Evolutionary conservation across 2,797 vertebrate species (phyloP), one percentile per base, ranked within the genome.

Genomic region (Melanogrammus aeglefinus): DNA sequence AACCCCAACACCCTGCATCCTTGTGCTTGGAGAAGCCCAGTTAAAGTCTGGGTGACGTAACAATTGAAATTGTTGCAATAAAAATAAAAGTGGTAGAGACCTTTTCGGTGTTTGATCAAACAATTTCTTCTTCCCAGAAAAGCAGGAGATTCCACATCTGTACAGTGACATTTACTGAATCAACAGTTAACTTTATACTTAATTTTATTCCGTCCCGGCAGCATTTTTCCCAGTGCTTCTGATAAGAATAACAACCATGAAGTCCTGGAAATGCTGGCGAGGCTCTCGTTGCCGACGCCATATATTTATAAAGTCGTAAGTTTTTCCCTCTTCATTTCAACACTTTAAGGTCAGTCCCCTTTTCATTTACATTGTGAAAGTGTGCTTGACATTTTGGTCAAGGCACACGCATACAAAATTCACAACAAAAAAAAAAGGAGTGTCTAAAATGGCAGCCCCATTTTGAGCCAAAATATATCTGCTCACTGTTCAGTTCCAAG

Each of bases 101-200:
- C 18, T 16, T 14, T 47, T 47, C 16, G 0, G 4, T 47, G 16
- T 47, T 16, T 13, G 16, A 47, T 5, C 44, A 47, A 16, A 57
- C 47, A 6, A 18, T 18, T 57, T 57, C 2, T 57, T 57, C 10
- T 21, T 44, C 47, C 18, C 16, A 57, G 47, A 18, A 57, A 57
- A 57, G 16, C 47, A 57, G 18, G 16, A 57, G 16, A 57, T 57
- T 18, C 76, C 76, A 77, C 79, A 69, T 78, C 29, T 78, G 57
- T 57, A 78, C 31, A 71, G 31, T 86, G 83, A 88, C 83, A 87
- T 90, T 90, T 87, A 82, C 75, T 83, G 31, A 81, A 75, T 73
- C 81, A 75, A 66, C 69, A 27, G 79, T 72, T 83, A 79, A 81
- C 80, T 90, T 84, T 31, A 16, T 81, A 38, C 1, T 38, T 82